Evolutionary conservation across 2,888 invertebrate genomes (phyloP).

Genomic region (Zygogramma bicolorata): DNA sequence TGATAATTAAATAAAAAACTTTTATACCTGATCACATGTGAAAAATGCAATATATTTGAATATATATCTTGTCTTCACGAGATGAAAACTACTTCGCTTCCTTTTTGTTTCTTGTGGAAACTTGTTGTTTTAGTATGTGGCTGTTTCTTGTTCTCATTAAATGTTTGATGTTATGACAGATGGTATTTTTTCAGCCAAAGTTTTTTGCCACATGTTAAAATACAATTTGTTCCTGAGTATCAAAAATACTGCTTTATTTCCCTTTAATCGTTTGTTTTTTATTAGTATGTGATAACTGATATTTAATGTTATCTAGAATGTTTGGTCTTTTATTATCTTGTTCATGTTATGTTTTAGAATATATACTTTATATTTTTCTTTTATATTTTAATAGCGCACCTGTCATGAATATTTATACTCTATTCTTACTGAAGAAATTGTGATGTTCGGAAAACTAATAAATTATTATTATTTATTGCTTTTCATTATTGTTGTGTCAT

Average conservation of each 20-base stretch:
- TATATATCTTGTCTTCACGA: background rate
- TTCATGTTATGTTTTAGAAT: slow-evolving; percentile 40
- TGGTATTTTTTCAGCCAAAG: slow-evolving; percentile 2
- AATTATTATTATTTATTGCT: slow-evolving; percentile 34
- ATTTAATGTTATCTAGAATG: slow-evolving; percentile 27
- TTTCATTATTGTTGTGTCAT: background rate
- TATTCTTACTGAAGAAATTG: slow-evolving; percentile 41
- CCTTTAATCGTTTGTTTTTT: slow-evolving; percentile 16
- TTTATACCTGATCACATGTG: background rate
- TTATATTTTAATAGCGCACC: slow-evolving; percentile 37
- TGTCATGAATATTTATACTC: slow-evolving; percentile 45
- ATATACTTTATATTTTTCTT: slow-evolving; percentile 34
- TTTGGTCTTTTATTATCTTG: slow-evolving; percentile 33
- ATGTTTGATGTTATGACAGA: background rate
- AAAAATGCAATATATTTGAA: background rate
- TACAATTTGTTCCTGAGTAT: background rate
- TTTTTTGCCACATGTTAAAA: background rate
- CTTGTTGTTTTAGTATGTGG: background rate
- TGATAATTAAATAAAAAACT: background rate
- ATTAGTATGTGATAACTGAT: slow-evolving; percentile 25
- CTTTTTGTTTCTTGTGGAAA: background rate
- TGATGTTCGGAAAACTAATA: slow-evolving; percentile 35
- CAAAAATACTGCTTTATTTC: slow-evolving; percentile 5
- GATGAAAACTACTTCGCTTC: background rate
- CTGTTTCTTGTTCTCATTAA: background rate